phyloP scores from a whole-genome alignment of 2,888 invertebrate genomes.

The Dasypolia templi region DNA sequence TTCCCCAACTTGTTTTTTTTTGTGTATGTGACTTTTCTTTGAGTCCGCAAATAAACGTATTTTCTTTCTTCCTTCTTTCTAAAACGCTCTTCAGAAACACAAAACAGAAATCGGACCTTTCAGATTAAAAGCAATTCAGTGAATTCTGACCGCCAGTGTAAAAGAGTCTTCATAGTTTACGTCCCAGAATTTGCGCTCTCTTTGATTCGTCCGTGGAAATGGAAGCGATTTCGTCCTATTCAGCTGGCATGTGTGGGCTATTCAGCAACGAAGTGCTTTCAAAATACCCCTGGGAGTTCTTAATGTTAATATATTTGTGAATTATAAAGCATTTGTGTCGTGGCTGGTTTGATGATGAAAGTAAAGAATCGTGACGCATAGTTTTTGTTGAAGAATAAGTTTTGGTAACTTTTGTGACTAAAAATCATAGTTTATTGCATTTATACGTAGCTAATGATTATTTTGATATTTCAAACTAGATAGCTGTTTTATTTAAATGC shows the following conservation, averaged over 20 bases:
- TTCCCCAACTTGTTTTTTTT: too few species aligned
- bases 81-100: constrained; percentile 1
- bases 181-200: constrained; percentile 47
- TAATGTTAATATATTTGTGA: constrained; percentile 49
- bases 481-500: neutral
- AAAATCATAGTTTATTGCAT: neutral
- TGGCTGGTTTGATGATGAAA: neutral
- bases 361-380: neutral
- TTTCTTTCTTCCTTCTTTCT: neutral
- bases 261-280: constrained; percentile 44
- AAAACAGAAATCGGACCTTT: constrained; percentile 45
- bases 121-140: constrained; percentile 35
- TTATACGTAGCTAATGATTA: neutral
- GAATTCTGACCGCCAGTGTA: constrained; percentile 53
- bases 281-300: constrained; percentile 21
- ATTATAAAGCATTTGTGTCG: neutral
- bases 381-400: neutral
- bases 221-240: constrained; percentile 68
- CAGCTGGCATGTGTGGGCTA: constrained; percentile 55
- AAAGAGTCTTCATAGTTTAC: constrained; percentile 61
- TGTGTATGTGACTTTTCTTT: too few species aligned
- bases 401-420: neutral
- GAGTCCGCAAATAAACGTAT: too few species aligned
- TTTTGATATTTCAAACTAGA: neutral
- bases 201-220: constrained; percentile 66